These are phyloP conservation scores for Nerophis ophidion DNA, from an alignment of 2,113 vertebrate species.

Conservation along the genomic window DNA sequence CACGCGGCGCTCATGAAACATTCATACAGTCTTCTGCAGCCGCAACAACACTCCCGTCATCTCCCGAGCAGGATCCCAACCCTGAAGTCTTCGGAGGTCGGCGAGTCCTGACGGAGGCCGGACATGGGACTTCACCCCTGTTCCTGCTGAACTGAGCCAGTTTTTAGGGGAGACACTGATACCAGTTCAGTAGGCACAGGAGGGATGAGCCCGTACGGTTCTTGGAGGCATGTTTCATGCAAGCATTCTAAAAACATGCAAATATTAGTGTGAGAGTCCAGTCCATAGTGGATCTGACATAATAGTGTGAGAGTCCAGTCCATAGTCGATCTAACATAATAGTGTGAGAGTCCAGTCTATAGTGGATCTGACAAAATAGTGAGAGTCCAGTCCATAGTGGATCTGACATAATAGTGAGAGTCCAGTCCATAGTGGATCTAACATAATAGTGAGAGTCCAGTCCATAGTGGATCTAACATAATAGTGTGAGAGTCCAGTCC, in stretches of 20 bases:
- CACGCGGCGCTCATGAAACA: conserved; percentile 40
- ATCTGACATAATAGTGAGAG: too few relatives aligned
- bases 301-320: too few relatives aligned
- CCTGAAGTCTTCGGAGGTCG: neutral
- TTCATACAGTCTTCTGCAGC: conserved; percentile 35
- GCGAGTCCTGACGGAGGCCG: neutral
- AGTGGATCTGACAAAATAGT: too few relatives aligned
- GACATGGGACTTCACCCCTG: conserved; percentile 70
- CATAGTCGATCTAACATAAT: too few relatives aligned
- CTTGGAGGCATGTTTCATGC: neutral
- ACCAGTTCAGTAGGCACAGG: conserved; percentile 83
- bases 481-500: too few relatives aligned
- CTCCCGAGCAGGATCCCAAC: neutral
- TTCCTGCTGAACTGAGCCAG: conserved; percentile 86
- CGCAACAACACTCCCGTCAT: conserved; percentile 7
- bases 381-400: too few relatives aligned
- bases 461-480: too few relatives aligned
- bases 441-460: too few relatives aligned
- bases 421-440: too few relatives aligned
- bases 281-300: too few relatives aligned
- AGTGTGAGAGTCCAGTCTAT: too few relatives aligned
- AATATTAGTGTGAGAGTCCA: neutral
- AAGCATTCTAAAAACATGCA: neutral
- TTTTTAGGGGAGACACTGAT: conserved; percentile 72
- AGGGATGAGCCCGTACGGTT: conserved; percentile 58